These are phyloP conservation scores for Chanos chanos DNA, from an alignment of 2,797 vertebrate species.

Conservation along the genomic window DNA sequence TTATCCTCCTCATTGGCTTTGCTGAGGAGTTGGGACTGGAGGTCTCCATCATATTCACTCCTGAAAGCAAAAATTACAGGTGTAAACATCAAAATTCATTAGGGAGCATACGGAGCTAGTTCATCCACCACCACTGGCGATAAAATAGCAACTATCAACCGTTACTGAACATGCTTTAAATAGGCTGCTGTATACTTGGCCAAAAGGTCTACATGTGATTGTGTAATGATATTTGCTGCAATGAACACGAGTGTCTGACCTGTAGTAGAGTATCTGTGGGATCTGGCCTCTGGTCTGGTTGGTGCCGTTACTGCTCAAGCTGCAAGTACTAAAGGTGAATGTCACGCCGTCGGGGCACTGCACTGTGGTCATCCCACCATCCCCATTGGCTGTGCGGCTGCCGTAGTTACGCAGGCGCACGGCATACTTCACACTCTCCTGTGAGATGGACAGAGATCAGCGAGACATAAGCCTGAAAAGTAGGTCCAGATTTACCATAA, in stretches of 20 bases:
- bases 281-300: conserved; percentile 98
- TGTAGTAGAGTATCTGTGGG: conserved; percentile 97
- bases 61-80: conserved; percentile 57
- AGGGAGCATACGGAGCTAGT: background rate
- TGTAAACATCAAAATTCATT: background rate
- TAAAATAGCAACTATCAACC: too few relatives aligned
- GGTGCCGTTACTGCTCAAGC: conserved; percentile 97
- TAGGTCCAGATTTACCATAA: background rate
- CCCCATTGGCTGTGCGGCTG: conserved; percentile 97
- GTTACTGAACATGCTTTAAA: too few relatives aligned
- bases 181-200: too few relatives aligned
- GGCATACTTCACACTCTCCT: conserved; percentile 97
- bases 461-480: background rate
- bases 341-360: conserved; percentile 95
- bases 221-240: background rate
- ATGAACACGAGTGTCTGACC: conserved; percentile 60
- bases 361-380: conserved; percentile 98
- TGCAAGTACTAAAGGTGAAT: conserved; percentile 96
- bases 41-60: conserved; percentile 97
- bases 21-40: conserved; percentile 93
- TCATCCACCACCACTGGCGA: background rate
- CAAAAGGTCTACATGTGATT: too few relatives aligned
- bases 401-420: conserved; percentile 95
- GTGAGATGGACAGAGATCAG: conserved; percentile 30
- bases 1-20: conserved; percentile 99